These are phyloP conservation scores for Caenorhabditis japonica DNA, from an alignment of 2,888 invertebrate genomes.

Conservation along the genomic window DNA sequence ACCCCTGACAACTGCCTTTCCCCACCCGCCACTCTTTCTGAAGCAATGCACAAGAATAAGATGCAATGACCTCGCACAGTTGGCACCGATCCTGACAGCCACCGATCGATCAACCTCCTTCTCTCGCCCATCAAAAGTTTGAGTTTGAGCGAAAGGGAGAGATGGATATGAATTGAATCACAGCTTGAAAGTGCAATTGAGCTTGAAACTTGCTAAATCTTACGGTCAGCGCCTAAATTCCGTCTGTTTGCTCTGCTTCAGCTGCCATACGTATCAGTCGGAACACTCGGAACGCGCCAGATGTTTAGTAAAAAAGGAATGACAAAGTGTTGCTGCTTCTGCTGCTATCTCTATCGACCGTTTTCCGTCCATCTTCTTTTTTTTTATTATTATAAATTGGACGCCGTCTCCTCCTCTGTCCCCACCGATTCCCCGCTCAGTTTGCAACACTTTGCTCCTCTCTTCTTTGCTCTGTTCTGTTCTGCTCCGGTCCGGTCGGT, in stretches of 20 bases:
- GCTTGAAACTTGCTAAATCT: conserved; percentile 28
- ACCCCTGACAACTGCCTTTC: conserved; percentile 34
- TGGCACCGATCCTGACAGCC: conserved; percentile 44
- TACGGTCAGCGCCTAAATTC: neutral
- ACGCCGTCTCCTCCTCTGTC: conserved; percentile 21
- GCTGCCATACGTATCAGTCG: conserved; percentile 11
- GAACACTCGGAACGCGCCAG: conserved; percentile 14
- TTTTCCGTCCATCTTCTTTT: conserved; percentile 17
- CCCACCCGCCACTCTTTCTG: too few species aligned
- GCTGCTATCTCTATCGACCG: too few species aligned
- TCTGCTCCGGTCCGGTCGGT: conserved; percentile 33
- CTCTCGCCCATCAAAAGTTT: conserved; percentile 46
- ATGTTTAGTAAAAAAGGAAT: conserved; percentile 48
- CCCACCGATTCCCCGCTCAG: too few species aligned
- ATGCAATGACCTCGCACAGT: conserved; percentile 47
- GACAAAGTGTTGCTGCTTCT: too few species aligned
- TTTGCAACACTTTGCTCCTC: conserved; percentile 2
- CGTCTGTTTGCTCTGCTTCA: neutral
- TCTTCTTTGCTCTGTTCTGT: conserved; percentile 31
- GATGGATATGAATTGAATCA: neutral
- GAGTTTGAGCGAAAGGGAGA: conserved; percentile 12
- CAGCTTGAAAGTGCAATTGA: conserved; percentile 15
- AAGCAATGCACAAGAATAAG: conserved; percentile 13
- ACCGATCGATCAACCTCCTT: conserved; percentile 35
- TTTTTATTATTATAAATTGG: conserved; percentile 46